phyloP scores from a whole-genome alignment of 1,140 invertebrate genomes.

The Camponotus pennsylvanicus region DNA sequence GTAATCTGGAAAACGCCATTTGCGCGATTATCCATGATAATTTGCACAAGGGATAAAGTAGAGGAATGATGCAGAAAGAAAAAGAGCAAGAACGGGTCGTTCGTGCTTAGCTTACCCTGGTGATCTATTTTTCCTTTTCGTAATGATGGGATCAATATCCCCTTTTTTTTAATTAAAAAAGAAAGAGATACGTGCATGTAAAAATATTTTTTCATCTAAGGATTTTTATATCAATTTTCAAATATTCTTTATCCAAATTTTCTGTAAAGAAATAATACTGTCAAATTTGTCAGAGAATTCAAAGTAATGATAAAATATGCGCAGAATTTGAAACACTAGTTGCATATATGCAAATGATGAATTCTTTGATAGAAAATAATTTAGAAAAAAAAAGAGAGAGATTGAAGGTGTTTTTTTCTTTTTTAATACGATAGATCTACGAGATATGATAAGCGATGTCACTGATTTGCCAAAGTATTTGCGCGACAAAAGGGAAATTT shows the following conservation, averaged over 20 bases:
- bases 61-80: conserved; percentile 16
- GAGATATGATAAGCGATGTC: not conserved
- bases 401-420: not conserved
- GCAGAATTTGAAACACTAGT: not conserved
- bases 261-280: no score
- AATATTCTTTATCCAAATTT: no score
- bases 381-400: not conserved
- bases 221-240: no score
- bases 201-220: not conserved
- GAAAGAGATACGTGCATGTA: not conserved
- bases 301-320: no score
- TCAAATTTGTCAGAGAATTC: no score
- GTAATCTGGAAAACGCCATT: conserved; percentile 41
- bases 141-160: not conserved
- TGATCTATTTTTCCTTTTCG: conserved; percentile 39
- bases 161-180: not conserved
- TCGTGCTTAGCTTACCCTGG: conserved; percentile 3
- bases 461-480: conserved; percentile 42
- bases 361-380: not conserved
- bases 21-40: conserved; percentile 53
- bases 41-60: conserved; percentile 34
- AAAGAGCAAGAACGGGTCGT: conserved; percentile 39
- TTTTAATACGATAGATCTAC: not conserved
- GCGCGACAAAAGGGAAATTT: conserved; percentile 25
- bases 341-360: not conserved